Evolutionary conservation across 2,113 vertebrate species (phyloP), one percentile per base, ranked within the genome.

Genomic region (Sprattus sprattus): DNA sequence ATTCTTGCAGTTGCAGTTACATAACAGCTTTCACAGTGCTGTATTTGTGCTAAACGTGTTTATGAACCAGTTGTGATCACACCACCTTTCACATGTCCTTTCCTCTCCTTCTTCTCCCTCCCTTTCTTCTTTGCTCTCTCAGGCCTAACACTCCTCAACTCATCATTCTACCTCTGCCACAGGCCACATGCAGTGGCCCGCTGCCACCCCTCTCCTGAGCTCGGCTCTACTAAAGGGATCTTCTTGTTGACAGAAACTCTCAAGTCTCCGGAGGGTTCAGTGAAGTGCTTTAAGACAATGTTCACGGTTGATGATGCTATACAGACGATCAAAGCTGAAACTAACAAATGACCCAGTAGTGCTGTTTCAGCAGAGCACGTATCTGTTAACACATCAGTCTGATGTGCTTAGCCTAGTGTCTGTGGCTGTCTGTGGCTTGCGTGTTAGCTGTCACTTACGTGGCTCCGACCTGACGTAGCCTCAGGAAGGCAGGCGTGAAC

Each of bases 401-500:
- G 54, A n/a, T n/a, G n/a, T n/a, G n/a, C n/a, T n/a, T n/a, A n/a
- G n/a, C n/a, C n/a, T n/a, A n/a, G n/a, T n/a, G n/a, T 20, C n/a
- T 6, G 39, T n/a, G 18, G 2, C 8, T 7, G 25, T 8, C 2
- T 71, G 64, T 71, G 25, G 54, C 18, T 2, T 67, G n/a, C 25
- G n/a, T 67, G 64, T 67, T 11, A n/a, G 25, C 16, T 39, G 10
- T 83, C 6, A 98, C 97, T 98, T 95, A 99, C 98, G 98, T 99
- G 91, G 98, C 98, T 93, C 98, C 98, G 89, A 99, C 98, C 93
- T 99, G 97, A 83, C 97, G 97, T 89, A 99, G 93, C 49, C 96
- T 93, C 75, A 99, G 96, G 83, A 99, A 99, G 82, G 98, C 97
- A 0, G 98, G 98, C 2, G 97, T 99, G 91, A 99, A 99, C 94